phyloP scores from a whole-genome alignment of 2,797 vertebrate species.

The Graptemys geographica region DNA sequence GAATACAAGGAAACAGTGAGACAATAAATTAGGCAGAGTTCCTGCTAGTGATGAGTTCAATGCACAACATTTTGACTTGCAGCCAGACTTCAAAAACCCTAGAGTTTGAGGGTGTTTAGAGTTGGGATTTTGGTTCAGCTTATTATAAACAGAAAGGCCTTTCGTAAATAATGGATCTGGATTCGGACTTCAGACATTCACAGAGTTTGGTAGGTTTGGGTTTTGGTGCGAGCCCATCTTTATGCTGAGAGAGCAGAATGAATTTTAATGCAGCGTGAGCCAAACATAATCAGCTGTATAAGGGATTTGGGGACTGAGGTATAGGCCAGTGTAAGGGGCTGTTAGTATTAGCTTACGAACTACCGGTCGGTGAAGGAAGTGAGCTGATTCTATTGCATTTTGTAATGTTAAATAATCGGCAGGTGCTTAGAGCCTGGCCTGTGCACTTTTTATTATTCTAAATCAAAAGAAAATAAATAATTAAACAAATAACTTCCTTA shows the following conservation, averaged over 20 bases:
- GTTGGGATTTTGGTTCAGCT: neutral
- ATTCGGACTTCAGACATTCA: neutral
- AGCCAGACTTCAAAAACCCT: neutral
- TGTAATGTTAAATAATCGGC: neutral
- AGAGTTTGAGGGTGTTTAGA: neutral
- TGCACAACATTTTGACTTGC: neutral
- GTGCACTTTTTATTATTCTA: neutral
- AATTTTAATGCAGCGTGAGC: neutral
- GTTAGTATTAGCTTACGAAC: neutral
- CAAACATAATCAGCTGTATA: neutral
- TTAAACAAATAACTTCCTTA: neutral
- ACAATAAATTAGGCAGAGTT: neutral
- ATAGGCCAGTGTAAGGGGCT: neutral
- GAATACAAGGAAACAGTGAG: neutral
- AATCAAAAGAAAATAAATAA: neutral
- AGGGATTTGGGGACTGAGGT: neutral
- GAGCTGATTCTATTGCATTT: neutral
- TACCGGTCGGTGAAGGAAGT: neutral
- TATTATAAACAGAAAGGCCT: neutral
- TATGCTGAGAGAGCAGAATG: neutral
- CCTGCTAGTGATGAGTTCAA: neutral
- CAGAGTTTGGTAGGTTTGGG: neutral
- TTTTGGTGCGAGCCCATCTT: neutral
- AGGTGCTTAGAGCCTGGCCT: neutral
- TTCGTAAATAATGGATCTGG: neutral